Conservation (phyloP, 2,797 vertebrate species). For the Labroides dimidiatus region DNA sequence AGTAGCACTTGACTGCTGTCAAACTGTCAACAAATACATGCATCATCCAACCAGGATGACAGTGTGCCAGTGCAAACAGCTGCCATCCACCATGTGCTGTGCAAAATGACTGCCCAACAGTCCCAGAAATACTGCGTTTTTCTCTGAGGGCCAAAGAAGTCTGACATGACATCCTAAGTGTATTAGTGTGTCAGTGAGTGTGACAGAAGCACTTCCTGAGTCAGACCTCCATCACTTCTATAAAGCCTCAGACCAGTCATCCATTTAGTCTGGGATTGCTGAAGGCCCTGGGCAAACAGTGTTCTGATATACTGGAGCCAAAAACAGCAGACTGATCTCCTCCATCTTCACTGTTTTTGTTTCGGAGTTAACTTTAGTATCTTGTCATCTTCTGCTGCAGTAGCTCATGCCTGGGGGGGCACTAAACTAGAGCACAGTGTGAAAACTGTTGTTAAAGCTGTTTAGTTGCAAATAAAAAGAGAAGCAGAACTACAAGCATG, state of each 20-base stretch:
- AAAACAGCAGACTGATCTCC: conserved; percentile 48
- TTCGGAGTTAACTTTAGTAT: not conserved
- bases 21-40: conserved; percentile 15
- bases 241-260: conserved; percentile 44
- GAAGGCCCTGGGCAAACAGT: conserved; percentile 46
- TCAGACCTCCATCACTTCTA: conserved; percentile 46
- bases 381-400: not conserved
- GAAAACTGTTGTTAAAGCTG: conserved; percentile 10
- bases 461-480: conserved; percentile 6
- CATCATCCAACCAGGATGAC: conserved; percentile 12
- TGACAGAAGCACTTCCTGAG: conserved; percentile 20
- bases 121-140: conserved; percentile 28
- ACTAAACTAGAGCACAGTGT: conserved; percentile 4
- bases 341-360: conserved; percentile 18
- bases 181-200: not conserved
- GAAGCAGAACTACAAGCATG: conserved; percentile 1
- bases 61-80: conserved; percentile 4
- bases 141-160: not conserved
- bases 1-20: conserved; percentile 21
- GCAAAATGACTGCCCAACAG: conserved; percentile 14
- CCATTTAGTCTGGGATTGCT: conserved; percentile 65
- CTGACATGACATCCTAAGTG: conserved; percentile 14
- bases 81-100: conserved; percentile 10
- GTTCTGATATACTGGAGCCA: conserved; percentile 40
- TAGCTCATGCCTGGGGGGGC: not conserved